Conservation (phyloP, 2,113 vertebrate genomes). For the Ciconia boyciana region DNA sequence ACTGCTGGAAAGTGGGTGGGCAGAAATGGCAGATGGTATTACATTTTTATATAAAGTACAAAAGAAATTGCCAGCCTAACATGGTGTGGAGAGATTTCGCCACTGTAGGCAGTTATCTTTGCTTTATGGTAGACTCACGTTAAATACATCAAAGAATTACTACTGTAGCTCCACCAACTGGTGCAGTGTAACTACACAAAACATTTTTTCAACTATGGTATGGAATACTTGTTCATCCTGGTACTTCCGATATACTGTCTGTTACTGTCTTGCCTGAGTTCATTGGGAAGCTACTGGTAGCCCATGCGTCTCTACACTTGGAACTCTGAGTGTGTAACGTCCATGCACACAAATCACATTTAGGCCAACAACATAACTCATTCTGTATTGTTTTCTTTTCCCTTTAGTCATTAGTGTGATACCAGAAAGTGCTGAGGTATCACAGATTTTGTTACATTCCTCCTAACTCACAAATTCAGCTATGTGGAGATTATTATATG, state of each 20-base stretch:
- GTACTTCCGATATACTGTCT: background rate
- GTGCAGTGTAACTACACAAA: background rate
- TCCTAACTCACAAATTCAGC: background rate
- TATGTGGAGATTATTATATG: background rate
- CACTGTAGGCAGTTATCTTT: background rate
- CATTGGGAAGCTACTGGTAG: background rate
- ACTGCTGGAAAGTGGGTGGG: background rate
- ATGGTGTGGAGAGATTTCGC: background rate
- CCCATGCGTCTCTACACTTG: background rate
- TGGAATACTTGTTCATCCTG: background rate
- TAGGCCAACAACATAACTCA: background rate
- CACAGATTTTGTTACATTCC: background rate
- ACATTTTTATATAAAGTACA: background rate
- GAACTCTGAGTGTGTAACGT: background rate
- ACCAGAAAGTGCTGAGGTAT: background rate
- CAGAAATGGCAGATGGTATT: background rate
- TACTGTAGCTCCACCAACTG: background rate
- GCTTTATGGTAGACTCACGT: background rate
- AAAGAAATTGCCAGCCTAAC: background rate
- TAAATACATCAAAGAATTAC: background rate
- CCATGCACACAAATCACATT: accelerated
- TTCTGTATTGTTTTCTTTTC: background rate
- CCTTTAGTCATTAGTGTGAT: background rate
- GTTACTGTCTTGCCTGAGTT: background rate
- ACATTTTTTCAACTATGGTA: accelerated